Base-by-base conservation (phyloP, 1,140 invertebrate species). In the Wasmannia auropunctata region DNA sequence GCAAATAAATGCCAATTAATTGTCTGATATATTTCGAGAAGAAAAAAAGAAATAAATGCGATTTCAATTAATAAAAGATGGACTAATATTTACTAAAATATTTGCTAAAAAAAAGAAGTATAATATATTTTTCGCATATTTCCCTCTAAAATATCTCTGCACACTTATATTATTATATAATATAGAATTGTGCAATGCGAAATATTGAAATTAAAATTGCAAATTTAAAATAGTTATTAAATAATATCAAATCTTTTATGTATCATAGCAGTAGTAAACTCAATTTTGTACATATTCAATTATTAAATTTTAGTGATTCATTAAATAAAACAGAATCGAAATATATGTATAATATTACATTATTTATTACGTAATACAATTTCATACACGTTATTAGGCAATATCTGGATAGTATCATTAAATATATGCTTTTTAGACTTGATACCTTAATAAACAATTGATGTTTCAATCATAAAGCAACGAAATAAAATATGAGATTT, bases 1-100 rank as follows among this genome's bases (percentile, higher is more conserved):
- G 34, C 10, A 76, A 67, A 25, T 60, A 76, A 60, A 43, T 76
- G 25, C 11, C 34, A 76, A 76, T 60, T n/a, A n/a, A n/a, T n/a
- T 46, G 2, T 76, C 40, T 37, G n/a, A n/a, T n/a, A n/a, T n/a
- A 40, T 40, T n/a, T n/a, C 14, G 11, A 40, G 6, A 49, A 37
- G 16, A 56, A 5, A 34, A 19, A 22, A 60, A n/a, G n/a, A 16
- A 58, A 58, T 37, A 3, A n/a, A n/a, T n/a, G n/a, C n/a, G 8
- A 5, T 60, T n/a, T 60, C 40, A 14, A 60, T 8, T 28, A 58
- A 60, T 28, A 54, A 10, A 72, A n/a, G n/a, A n/a, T n/a, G n/a
- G n/a, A n/a, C n/a, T n/a, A n/a, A n/a, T n/a, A n/a, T 74, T n/a
- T 22, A 40, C 8, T 43, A 72, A 54, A 54, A 72, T 40, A 60